phyloP scores from a whole-genome alignment of 2,888 invertebrate genomes.

The Orgyia antiqua region DNA sequence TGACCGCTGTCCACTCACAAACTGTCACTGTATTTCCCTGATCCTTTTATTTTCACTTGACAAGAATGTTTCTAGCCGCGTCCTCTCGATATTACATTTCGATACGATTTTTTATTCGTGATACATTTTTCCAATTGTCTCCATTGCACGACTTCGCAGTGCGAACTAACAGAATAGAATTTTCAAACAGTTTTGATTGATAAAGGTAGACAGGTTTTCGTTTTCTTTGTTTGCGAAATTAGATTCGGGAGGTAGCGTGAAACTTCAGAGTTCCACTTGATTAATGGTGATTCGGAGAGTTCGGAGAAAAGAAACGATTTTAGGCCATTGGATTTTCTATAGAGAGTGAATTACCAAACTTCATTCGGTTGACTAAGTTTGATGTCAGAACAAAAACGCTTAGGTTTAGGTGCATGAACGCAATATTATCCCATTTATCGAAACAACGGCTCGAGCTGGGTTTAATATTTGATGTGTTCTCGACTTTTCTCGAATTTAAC shows the following conservation, averaged over 20 bases:
- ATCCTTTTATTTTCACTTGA: slow-evolving; percentile 75
- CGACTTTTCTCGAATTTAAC: slow-evolving; percentile 76
- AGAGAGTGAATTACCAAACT: slow-evolving; percentile 42
- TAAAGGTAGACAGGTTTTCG: slow-evolving; percentile 76
- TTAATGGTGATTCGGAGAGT: slow-evolving; percentile 65
- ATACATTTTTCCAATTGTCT: slow-evolving; percentile 76
- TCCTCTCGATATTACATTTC: slow-evolving; percentile 73
- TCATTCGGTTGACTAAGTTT: slow-evolving; percentile 29
- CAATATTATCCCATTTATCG: slow-evolving; percentile 70
- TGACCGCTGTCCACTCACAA: slow-evolving; percentile 72
- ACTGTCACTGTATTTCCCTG: slow-evolving; percentile 72
- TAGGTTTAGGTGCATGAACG: slow-evolving; percentile 63
- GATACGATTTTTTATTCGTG: slow-evolving; percentile 75
- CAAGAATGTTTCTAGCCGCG: slow-evolving; percentile 68
- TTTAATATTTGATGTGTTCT: slow-evolving; percentile 75
- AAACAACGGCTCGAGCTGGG: slow-evolving; percentile 59
- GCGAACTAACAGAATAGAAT: slow-evolving; percentile 73
- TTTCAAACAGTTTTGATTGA: slow-evolving; percentile 77
- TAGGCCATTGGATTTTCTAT: slow-evolving; percentile 49
- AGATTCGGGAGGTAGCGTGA: slow-evolving; percentile 68
- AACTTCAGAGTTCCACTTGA: slow-evolving; percentile 70
- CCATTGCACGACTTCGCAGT: slow-evolving; percentile 55
- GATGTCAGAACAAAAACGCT: slow-evolving; percentile 47
- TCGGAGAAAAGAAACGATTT: slow-evolving; percentile 56
- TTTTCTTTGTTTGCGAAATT: slow-evolving; percentile 76